Base-by-base conservation (phyloP, 2,888 invertebrate genomes). In the Trilocha varians region DNA sequence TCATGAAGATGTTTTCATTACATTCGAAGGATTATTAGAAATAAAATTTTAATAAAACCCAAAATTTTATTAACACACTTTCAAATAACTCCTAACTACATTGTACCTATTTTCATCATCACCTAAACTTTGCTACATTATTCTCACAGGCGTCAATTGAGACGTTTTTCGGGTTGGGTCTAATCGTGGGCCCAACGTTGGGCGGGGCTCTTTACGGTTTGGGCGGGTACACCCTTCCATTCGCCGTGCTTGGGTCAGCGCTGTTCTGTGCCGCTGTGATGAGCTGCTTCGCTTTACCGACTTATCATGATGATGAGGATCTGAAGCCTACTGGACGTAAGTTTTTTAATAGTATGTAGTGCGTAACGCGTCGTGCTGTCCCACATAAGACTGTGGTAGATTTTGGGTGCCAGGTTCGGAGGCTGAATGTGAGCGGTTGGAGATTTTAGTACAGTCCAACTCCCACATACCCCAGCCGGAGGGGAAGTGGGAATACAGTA, bases 161-260 rank as follows among this genome's bases (percentile, higher is more conserved):
- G 76, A 94, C 96, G 1, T 96, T 94, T 72, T 96, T 95, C 66
- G 97, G 97, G 0, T 88, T 90, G 58, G 97, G 90, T 1, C 87
- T 97, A 43, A 96, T 97, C 44, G 93, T 95, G 1, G 97, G 97
- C 0, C 97, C 97, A 0, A 94, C 94, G 0, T 88, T 97, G 8
- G 97, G 97, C 1, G 96, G 96, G 1, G 91, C 93, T 1, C 84
- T 97, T 0, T 97, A 92, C 67, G 88, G 90, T 65, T 60, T 90
- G 6, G 95, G 94, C 2, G 95, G 95, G 0, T 96, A 92, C 66
- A 88, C 90, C 0, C 86, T 93, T 3, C 96, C 96, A 0, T 96
- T 96, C 60, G 92, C 91, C 0, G 91, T 94, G 0, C 87, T 95
- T 49, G 96, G 96, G 0, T 88, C 89, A 0, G 86, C 91, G 0